Evolutionary conservation across 1,140 invertebrate genomes (phyloP).

Genomic region (Drosophila melanica): DNA sequence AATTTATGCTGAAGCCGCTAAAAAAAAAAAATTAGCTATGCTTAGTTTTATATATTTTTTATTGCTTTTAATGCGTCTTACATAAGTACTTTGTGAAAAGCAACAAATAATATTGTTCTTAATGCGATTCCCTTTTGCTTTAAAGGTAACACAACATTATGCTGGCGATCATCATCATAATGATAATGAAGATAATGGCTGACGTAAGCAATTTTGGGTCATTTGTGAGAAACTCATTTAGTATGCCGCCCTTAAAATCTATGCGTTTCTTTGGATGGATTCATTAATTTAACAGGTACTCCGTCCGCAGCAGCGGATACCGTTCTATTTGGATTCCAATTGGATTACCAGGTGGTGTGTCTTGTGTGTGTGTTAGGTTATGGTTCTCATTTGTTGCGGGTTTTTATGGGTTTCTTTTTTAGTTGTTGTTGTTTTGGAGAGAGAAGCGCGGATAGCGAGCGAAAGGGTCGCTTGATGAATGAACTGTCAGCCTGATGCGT

Average conservation of each 20-base stretch:
- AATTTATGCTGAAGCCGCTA: slow-evolving; percentile 7
- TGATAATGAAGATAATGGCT: background rate
- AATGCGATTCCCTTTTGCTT: background rate
- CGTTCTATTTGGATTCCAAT: slow-evolving; percentile 18
- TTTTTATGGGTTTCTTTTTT: background rate
- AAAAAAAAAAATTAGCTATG: slow-evolving; percentile 15
- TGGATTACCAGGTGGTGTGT: slow-evolving; percentile 5
- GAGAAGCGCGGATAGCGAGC: background rate
- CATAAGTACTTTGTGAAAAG: background rate
- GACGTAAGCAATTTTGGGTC: slow-evolving; percentile 7
- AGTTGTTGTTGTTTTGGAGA: too few species aligned
- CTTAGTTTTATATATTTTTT: background rate
- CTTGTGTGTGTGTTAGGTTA: slow-evolving; percentile 32
- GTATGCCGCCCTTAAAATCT: background rate
- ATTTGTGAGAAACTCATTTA: slow-evolving; percentile 19
- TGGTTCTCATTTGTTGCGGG: slow-evolving; percentile 10
- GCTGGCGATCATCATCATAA: background rate
- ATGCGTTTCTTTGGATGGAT: background rate
- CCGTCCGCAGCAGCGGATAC: background rate
- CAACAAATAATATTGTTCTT: background rate
- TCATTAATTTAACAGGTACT: slow-evolving; percentile 16
- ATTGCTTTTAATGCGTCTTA: slow-evolving; percentile 18
- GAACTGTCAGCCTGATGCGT: slow-evolving; percentile 27
- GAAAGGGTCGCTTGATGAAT: slow-evolving; percentile 38
- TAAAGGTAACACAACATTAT: slow-evolving; percentile 1